These are phyloP conservation scores for Apis cerana DNA, from an alignment of 1,140 invertebrate species.

Conservation along the genomic window DNA sequence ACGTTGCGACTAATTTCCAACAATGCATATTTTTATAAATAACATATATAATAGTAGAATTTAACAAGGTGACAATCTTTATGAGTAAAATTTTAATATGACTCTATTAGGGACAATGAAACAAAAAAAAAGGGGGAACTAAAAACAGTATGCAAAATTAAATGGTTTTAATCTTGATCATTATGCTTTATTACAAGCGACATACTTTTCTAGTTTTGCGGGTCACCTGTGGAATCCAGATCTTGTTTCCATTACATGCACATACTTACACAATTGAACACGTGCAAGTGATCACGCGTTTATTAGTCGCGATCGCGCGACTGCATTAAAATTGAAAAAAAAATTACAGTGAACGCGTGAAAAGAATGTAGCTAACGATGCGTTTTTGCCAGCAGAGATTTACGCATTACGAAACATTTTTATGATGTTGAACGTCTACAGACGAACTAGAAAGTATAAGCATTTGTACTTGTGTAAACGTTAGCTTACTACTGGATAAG, in stretches of 20 bases:
- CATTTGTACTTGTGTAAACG: slow-evolving; percentile 36
- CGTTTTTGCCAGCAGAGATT: slow-evolving; percentile 21
- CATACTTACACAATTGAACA: background rate
- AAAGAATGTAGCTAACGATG: slow-evolving; percentile 39
- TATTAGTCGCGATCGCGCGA: background rate
- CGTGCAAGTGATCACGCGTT: slow-evolving; percentile 7
- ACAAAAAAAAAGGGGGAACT: background rate
- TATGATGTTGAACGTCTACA: slow-evolving; percentile 28
- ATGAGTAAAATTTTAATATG: slow-evolving; percentile 4
- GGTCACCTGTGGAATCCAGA: slow-evolving; percentile 38
- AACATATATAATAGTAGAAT: background rate
- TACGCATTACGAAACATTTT: slow-evolving; percentile 45
- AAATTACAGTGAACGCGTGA: background rate
- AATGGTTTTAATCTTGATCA: background rate
- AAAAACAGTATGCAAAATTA: background rate
- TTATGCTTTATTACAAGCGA: background rate
- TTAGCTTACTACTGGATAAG: background rate
- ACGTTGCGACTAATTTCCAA: background rate
- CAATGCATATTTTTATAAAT: background rate
- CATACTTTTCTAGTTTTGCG: slow-evolving; percentile 26
- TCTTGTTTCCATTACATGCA: slow-evolving; percentile 5
- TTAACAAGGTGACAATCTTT: slow-evolving; percentile 1
- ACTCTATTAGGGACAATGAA: background rate
- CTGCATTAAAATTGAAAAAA: slow-evolving; percentile 6
- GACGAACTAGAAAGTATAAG: slow-evolving; percentile 43